These are phyloP conservation scores for Acrobasis repandana DNA, from an alignment of 2,888 invertebrate species.

Conservation along the genomic window DNA sequence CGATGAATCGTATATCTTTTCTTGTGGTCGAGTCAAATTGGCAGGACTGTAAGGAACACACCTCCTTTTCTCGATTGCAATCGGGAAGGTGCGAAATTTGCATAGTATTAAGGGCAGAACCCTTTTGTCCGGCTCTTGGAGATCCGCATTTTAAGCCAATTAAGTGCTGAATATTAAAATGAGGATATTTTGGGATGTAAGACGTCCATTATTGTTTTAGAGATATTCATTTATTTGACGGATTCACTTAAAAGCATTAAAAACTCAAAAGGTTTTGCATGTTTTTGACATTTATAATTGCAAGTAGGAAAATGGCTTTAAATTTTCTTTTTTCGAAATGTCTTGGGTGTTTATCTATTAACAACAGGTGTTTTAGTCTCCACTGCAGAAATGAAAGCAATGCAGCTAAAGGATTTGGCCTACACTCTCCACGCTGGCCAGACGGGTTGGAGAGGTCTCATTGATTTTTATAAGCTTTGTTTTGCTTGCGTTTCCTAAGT, in stretches of 20 bases:
- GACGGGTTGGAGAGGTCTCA: no score
- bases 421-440: no score
- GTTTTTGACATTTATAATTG: neutral
- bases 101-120: constrained; percentile 34
- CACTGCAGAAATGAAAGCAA: no score
- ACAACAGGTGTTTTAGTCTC: no score
- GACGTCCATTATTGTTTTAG: constrained; percentile 10
- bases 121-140: constrained; percentile 31
- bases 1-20: no score
- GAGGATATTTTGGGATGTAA: constrained; percentile 4
- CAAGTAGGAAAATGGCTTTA: no score
- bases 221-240: neutral
- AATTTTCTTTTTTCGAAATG: no score
- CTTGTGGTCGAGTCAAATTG: neutral
- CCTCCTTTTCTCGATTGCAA: constrained; percentile 3
- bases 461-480: no score
- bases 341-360: no score
- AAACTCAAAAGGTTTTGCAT: neutral
- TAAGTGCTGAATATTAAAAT: constrained; percentile 32
- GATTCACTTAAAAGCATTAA: neutral
- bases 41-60: neutral
- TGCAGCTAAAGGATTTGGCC: no score
- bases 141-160: constrained; percentile 26
- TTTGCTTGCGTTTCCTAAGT: no score
- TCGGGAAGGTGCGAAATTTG: constrained; percentile 36